These are phyloP conservation scores for Autographa pulchrina DNA, from an alignment of 2,888 invertebrate genomes.

Conservation along the genomic window DNA sequence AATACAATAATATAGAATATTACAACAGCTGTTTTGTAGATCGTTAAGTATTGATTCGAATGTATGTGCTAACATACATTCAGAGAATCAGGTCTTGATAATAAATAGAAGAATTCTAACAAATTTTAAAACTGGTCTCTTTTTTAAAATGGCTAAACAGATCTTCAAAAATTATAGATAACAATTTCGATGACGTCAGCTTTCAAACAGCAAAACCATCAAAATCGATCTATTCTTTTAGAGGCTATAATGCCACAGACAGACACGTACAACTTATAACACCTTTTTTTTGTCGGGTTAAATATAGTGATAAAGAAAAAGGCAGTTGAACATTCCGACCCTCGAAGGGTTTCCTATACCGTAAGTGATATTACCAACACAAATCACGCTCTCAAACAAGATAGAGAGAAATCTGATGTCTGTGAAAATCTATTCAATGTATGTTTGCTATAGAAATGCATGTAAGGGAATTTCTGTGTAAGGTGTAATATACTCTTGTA, in stretches of 20 bases:
- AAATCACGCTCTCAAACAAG: constrained; percentile 39
- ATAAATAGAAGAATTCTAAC: no score
- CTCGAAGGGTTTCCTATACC: constrained; percentile 11
- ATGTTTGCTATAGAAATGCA: constrained; percentile 27
- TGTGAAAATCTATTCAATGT: constrained; percentile 41
- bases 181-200: neutral
- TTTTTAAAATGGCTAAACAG: no score
- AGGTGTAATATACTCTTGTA: constrained; percentile 57
- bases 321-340: neutral
- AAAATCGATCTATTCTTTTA: neutral
- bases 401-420: constrained; percentile 31
- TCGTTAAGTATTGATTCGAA: neutral
- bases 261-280: neutral
- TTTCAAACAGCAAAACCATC: neutral
- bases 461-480: constrained; percentile 22
- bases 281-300: neutral
- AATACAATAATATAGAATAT: constrained; percentile 17
- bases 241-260: neutral
- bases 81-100: neutral
- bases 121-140: no score
- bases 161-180: no score
- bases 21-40: neutral
- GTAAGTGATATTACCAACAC: constrained; percentile 27
- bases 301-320: neutral
- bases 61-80: neutral